A percentile compares a stretch with the other conserved stretches of the same genome.
These are phyloP conservation scores for Apamea sordens DNA, from an alignment of 2,888 invertebrate genomes.

Conservation along the genomic window DNA sequence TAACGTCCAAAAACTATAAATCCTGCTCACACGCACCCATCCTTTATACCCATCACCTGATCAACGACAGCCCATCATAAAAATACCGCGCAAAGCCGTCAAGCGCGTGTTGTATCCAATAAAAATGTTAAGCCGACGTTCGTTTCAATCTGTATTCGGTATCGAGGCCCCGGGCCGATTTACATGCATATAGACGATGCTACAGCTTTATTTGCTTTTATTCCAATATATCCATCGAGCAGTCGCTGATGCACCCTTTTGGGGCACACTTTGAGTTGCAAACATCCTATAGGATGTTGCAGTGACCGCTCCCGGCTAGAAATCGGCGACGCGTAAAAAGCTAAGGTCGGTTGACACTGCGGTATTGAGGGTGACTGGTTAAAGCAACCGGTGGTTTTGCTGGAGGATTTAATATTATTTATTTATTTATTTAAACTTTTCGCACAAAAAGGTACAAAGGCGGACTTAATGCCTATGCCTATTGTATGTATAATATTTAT, in stretches of 20 bases:
- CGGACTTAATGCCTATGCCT: too few relatives aligned
- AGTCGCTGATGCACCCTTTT: conserved; percentile 70
- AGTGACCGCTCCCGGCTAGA: conserved; percentile 61
- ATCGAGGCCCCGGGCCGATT: conserved; percentile 81
- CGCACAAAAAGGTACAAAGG: too few relatives aligned
- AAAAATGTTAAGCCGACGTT: conserved; percentile 84
- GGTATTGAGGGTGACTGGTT: neutral
- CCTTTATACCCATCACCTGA: conserved; percentile 29
- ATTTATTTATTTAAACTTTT: too few relatives aligned
- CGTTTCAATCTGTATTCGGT: conserved; percentile 85
- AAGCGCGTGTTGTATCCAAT: conserved; percentile 76
- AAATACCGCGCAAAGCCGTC: conserved; percentile 54
- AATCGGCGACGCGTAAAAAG: conserved; percentile 26
- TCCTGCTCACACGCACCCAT: conserved; percentile 2
- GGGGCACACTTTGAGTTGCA: conserved; percentile 73
- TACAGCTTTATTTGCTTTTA: conserved; percentile 79
- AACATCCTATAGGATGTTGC: conserved; percentile 59
- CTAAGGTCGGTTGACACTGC: conserved; percentile 32
- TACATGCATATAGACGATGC: conserved; percentile 84
- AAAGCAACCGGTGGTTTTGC: conserved; percentile 40
- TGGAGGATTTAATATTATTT: neutral
- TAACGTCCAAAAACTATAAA: neutral
- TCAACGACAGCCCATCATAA: conserved; percentile 42
- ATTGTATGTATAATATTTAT: neutral
- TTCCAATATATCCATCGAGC: conserved; percentile 77